These are phyloP conservation scores for Melanerpes aurifrons DNA, from an alignment of 2,113 vertebrate genomes.

Conservation along the genomic window DNA sequence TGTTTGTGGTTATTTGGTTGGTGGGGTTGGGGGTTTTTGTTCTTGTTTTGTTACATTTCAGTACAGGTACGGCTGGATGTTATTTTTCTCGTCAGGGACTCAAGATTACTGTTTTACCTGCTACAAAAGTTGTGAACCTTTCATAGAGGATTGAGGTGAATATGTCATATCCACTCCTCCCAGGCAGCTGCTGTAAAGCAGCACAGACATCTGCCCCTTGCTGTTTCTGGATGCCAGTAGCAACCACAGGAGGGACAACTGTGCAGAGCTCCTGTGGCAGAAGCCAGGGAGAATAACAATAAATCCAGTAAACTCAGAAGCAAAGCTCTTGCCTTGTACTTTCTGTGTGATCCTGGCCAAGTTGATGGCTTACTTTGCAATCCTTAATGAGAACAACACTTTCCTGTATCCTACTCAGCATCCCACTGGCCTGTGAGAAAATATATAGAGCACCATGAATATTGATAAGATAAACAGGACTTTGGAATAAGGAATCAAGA, in stretches of 20 bases:
- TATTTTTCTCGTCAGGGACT: not conserved
- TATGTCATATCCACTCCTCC: not conserved
- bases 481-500: slow-evolving; percentile 10
- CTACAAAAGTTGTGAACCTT: not conserved
- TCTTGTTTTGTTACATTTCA: not conserved
- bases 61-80: too few relatives aligned
- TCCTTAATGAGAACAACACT: not conserved
- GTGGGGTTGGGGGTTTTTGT: not conserved
- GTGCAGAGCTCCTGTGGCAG: rapidly evolving
- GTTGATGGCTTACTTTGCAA: not conserved
- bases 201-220: rapidly evolving
- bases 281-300: not conserved
- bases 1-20: too few relatives aligned
- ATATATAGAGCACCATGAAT: not conserved
- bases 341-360: not conserved
- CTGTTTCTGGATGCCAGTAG: not conserved
- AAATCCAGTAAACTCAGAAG: not conserved
- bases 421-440: not conserved
- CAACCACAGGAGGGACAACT: rapidly evolving
- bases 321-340: not conserved
- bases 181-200: not conserved
- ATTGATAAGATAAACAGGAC: slow-evolving; percentile 2
- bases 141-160: not conserved
- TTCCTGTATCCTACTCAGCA: not conserved
- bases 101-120: not conserved